Percentiles rank a stretch among this genome's conserved stretches.
Conservation (phyloP, 2,888 invertebrate species). For the Antheraea assamensis region DNA sequence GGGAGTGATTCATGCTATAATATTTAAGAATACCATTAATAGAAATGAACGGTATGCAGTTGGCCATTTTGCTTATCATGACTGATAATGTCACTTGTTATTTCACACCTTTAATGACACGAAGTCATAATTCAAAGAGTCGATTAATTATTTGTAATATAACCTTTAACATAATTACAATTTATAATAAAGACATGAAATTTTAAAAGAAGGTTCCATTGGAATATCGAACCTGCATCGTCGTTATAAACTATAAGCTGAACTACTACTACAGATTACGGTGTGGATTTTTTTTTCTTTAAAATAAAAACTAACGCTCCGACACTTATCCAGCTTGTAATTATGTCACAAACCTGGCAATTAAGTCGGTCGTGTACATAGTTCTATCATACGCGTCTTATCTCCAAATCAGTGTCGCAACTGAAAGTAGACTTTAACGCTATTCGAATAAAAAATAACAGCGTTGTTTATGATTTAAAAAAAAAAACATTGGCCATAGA, state of each 20-base stretch:
- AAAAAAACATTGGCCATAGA: slow-evolving; percentile 12
- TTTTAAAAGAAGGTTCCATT: not conserved
- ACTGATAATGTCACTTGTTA: too few species aligned
- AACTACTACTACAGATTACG: not conserved
- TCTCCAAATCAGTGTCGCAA: slow-evolving; percentile 41
- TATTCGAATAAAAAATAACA: slow-evolving; percentile 39
- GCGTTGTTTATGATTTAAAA: not conserved
- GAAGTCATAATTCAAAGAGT: too few species aligned
- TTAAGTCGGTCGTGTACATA: slow-evolving; percentile 47
- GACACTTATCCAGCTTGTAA: slow-evolving; percentile 41
- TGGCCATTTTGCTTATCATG: too few species aligned
- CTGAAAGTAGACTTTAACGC: slow-evolving; percentile 44
- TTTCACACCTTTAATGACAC: too few species aligned
- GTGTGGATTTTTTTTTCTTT: slow-evolving; percentile 12
- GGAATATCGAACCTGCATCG: not conserved
- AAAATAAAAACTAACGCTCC: slow-evolving; percentile 42
- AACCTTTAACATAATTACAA: too few species aligned
- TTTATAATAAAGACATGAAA: not conserved
- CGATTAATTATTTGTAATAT: too few species aligned
- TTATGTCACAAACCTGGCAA: slow-evolving; percentile 67
- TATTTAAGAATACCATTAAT: too few species aligned
- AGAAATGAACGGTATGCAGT: too few species aligned
- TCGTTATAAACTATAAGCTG: not conserved
- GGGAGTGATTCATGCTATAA: too few species aligned
- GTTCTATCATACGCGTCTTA: slow-evolving; percentile 45